These are phyloP conservation scores for Apostichopus californicus DNA, from an alignment of 35 echinoderm and acorn worm genomes.

Conservation along the genomic window DNA sequence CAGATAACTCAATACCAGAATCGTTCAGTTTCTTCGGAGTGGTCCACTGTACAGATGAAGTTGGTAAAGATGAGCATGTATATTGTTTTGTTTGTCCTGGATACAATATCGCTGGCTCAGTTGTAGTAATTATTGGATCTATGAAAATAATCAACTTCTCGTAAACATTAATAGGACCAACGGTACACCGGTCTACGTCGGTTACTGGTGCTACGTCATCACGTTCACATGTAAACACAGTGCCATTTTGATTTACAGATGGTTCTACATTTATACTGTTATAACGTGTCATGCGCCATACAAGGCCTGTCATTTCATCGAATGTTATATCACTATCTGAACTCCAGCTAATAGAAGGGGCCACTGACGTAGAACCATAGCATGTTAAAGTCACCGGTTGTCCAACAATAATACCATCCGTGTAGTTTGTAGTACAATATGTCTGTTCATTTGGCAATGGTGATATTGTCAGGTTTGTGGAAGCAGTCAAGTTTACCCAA, in stretches of 20 bases:
- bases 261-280: neutral
- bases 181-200: neutral
- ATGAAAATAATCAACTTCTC: neutral
- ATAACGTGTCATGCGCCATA: neutral
- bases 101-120: neutral
- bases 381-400: neutral
- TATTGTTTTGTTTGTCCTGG: neutral
- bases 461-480: neutral
- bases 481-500: neutral
- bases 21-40: neutral
- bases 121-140: neutral
- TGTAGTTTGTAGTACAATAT: neutral
- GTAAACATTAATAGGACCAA: neutral
- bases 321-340: too few species aligned
- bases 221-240: neutral
- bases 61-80: neutral
- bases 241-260: neutral
- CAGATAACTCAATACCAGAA: slow-evolving; percentile 3
- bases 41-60: neutral
- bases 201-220: neutral
- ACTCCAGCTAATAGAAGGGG: too few species aligned
- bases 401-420: neutral
- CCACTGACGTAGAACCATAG: neutral
- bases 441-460: neutral
- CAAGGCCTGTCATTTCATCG: too few species aligned